phyloP scores from a whole-genome alignment of 2,888 invertebrate species.

The Diabrotica balteata region DNA sequence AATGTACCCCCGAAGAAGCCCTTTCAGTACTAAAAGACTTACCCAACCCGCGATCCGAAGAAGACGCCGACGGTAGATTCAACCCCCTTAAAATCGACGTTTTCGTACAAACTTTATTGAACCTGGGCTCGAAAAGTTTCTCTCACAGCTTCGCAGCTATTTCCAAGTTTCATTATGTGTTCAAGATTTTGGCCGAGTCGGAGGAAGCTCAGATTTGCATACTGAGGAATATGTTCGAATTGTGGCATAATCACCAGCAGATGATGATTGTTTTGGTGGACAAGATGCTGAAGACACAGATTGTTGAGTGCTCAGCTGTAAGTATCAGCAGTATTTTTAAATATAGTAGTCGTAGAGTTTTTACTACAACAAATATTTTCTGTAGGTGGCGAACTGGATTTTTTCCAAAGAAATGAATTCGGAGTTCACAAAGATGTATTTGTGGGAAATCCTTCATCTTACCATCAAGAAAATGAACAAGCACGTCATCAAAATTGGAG shows the following conservation, averaged over 20 bases:
- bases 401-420: constrained; percentile 93
- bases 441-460: constrained; percentile 96
- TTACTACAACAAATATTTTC: background rate
- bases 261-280: constrained; percentile 97
- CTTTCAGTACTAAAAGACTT: constrained; percentile 85
- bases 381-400: constrained; percentile 88
- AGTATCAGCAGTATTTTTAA: constrained; percentile 4
- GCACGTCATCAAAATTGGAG: constrained; percentile 84
- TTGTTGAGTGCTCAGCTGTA: constrained; percentile 93
- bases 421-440: constrained; percentile 91
- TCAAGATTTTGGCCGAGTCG: constrained; percentile 89
- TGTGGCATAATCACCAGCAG: constrained; percentile 97
- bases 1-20: constrained; percentile 90
- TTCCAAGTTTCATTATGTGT: constrained; percentile 92
- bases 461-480: constrained; percentile 97
- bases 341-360: background rate
- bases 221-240: constrained; percentile 87
- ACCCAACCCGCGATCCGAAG: constrained; percentile 81
- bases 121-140: constrained; percentile 95
- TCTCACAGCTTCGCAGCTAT: constrained; percentile 99
- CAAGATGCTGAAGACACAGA: constrained; percentile 96
- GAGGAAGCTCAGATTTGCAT: constrained; percentile 97
- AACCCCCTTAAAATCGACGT: constrained; percentile 96
- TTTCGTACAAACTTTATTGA: constrained; percentile 93
- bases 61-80: constrained; percentile 76